Evolutionary conservation across 2,888 invertebrate species (phyloP).

Genomic region (Lymantria dispar): DNA sequence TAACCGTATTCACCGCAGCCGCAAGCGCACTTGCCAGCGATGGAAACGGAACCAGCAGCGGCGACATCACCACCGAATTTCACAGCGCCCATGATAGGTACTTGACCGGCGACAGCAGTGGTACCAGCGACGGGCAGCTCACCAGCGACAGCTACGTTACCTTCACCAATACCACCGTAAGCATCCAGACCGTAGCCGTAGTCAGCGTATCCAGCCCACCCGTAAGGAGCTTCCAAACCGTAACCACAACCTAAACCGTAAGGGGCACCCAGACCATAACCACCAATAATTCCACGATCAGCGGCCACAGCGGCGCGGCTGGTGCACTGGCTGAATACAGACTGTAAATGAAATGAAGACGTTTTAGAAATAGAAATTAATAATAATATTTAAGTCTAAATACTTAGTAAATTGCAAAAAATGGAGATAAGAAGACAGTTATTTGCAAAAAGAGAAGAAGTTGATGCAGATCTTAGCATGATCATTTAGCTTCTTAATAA

Average conservation of each 20-base stretch:
- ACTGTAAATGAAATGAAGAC: constrained; percentile 6
- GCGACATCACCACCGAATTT: constrained; percentile 35
- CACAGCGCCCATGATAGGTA: constrained; percentile 23
- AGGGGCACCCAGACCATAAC: background rate
- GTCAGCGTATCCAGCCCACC: background rate
- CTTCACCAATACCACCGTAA: constrained; percentile 23
- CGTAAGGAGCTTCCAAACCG: background rate
- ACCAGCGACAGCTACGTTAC: constrained; percentile 22
- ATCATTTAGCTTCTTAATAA: no score
- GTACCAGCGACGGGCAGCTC: constrained; percentile 10
- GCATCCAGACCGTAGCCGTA: background rate
- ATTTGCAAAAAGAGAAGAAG: no score
- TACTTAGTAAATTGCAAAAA: no score
- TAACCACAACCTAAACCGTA: background rate
- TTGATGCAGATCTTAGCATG: no score
- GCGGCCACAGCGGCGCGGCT: constrained; percentile 10
- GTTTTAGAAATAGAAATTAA: no score
- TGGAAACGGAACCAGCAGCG: constrained; percentile 39
- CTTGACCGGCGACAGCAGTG: constrained; percentile 16
- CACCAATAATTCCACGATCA: background rate
- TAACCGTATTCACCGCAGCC: constrained; percentile 5
- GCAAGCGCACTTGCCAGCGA: constrained; percentile 31
- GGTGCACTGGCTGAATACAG: constrained; percentile 8
- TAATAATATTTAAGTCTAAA: no score
- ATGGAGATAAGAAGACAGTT: no score